These are phyloP conservation scores for Epinephelus coioides DNA, from an alignment of 2,797 vertebrate species.

Conservation along the genomic window DNA sequence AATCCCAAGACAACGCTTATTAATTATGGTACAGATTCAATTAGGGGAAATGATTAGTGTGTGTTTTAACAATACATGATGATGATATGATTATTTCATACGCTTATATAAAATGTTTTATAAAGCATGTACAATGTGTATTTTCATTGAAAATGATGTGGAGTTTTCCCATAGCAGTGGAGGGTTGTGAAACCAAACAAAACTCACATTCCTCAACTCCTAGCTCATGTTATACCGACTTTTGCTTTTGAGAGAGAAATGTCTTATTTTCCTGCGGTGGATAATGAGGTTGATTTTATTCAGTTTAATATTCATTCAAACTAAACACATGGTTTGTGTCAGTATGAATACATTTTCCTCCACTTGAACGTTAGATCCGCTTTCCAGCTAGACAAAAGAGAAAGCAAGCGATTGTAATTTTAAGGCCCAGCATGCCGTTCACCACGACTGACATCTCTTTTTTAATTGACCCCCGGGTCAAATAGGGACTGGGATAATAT, in stretches of 20 bases:
- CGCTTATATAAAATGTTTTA: conserved; percentile 18
- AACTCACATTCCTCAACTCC: conserved; percentile 62
- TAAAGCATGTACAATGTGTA: conserved; percentile 8
- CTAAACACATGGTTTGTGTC: conserved; percentile 73
- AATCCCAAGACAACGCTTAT: conserved; percentile 23
- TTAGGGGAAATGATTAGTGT: conserved; percentile 28
- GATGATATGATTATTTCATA: conserved; percentile 19
- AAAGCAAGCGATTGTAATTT: conserved; percentile 70
- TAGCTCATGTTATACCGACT: conserved; percentile 18
- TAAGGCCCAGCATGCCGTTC: conserved; percentile 55
- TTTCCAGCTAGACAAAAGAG: conserved; percentile 69
- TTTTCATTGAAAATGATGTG: conserved; percentile 52
- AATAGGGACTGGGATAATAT: conserved; percentile 86
- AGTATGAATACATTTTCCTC: conserved; percentile 65
- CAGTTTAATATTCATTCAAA: conserved; percentile 76
- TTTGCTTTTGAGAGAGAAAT: conserved; percentile 51
- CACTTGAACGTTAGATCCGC: conserved; percentile 66
- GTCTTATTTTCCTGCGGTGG: conserved; percentile 44
- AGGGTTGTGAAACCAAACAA: conserved; percentile 66
- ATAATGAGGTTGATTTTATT: conserved; percentile 78
- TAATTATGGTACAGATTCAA: conserved; percentile 52
- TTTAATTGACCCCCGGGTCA: conserved; percentile 87
- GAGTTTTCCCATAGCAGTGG: conserved; percentile 22
- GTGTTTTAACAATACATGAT: conserved; percentile 33
- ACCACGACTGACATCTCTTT: conserved; percentile 78